Percentiles rank a stretch among this genome's conserved stretches.
phyloP scores from a whole-genome alignment of 2,113 vertebrate genomes.

The Bungarus multicinctus region DNA sequence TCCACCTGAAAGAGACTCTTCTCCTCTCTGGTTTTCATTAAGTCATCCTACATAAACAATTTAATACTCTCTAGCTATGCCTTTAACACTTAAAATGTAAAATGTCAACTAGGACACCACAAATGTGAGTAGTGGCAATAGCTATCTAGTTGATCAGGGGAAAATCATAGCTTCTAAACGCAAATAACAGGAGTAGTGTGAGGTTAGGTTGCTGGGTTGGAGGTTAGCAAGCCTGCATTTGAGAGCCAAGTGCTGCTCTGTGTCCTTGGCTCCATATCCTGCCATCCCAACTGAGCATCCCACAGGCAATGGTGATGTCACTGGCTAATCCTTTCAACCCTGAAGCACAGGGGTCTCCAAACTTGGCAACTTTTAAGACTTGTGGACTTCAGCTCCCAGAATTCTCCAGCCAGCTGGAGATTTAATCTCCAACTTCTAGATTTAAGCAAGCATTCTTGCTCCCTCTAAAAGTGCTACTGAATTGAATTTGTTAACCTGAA shows the following conservation, averaged over 20 bases:
- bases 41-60: neutral
- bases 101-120: neutral
- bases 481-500: neutral
- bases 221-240: too few species aligned
- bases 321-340: neutral
- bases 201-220: too few species aligned
- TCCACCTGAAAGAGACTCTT: neutral
- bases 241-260: too few species aligned
- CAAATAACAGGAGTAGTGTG: neutral
- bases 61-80: neutral
- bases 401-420: too few species aligned
- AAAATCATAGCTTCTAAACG: neutral
- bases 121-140: neutral
- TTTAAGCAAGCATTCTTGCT: neutral
- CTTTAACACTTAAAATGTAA: neutral
- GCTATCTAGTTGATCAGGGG: neutral
- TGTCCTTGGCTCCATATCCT: neutral
- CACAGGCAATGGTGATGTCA: neutral
- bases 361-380: too few species aligned
- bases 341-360: neutral
- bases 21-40: too few species aligned
- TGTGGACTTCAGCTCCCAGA: too few species aligned
- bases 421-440: neutral
- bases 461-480: neutral
- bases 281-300: neutral